These are phyloP conservation scores for Chymomyza procnemis DNA, from an alignment of 2,888 invertebrate species.

Conservation along the genomic window DNA sequence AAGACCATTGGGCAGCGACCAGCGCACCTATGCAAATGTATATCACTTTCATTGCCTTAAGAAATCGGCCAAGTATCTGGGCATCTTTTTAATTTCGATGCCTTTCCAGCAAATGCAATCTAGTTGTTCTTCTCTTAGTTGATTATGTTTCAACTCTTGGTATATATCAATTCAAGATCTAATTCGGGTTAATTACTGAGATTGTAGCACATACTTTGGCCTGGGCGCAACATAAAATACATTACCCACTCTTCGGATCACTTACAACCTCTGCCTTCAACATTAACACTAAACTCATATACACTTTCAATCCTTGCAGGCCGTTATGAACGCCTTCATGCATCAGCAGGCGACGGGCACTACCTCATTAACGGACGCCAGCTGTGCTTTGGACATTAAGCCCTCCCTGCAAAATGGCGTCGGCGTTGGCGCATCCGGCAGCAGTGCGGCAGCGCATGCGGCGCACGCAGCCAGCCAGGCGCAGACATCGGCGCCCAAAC, in stretches of 20 bases:
- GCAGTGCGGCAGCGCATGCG: constrained; percentile 46
- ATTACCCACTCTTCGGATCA: no score
- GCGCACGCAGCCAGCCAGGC: constrained; percentile 56
- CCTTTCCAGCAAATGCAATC: no score
- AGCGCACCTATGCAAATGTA: background rate
- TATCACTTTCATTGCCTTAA: background rate
- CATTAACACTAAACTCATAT: no score
- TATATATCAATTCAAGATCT: no score
- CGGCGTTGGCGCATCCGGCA: constrained; percentile 49
- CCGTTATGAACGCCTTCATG: constrained; percentile 92
- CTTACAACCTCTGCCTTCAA: no score
- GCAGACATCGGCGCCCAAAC: constrained; percentile 82
- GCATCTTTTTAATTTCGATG: no score
- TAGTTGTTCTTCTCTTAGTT: no score
- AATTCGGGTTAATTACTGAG: no score
- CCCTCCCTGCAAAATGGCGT: constrained; percentile 79
- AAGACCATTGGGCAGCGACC: background rate
- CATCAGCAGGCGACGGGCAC: constrained; percentile 84
- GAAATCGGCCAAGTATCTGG: no score
- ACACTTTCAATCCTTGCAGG: constrained; percentile 76
- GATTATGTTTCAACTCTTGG: no score
- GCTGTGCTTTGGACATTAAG: constrained; percentile 83
- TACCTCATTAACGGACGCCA: constrained; percentile 79
- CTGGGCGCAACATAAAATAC: no score
- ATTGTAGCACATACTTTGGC: no score